Percentiles rank a stretch among this genome's conserved stretches.
These are phyloP conservation scores for Pyralis farinalis DNA, from an alignment of 2,888 invertebrate genomes.

Conservation along the genomic window DNA sequence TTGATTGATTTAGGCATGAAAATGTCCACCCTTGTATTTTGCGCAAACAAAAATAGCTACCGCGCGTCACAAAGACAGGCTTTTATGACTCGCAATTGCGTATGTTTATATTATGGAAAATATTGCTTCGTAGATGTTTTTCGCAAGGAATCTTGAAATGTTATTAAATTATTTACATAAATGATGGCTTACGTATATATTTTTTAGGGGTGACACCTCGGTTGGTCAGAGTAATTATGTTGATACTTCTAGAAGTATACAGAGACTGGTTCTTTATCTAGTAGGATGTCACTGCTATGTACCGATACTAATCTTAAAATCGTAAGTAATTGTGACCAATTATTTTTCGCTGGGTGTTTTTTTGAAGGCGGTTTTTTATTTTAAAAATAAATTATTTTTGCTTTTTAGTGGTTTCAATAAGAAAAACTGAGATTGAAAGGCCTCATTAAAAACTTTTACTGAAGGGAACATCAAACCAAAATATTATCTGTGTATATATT, in stretches of 20 bases:
- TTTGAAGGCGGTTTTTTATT: no score
- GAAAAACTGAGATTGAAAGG: no score
- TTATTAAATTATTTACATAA: background rate
- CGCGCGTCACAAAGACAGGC: background rate
- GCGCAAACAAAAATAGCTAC: constrained; percentile 4
- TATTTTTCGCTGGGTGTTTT: no score
- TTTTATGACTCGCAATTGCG: background rate
- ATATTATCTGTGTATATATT: no score
- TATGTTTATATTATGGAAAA: background rate
- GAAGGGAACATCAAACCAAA: no score
- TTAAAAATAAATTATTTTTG: no score
- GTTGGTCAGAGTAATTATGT: background rate
- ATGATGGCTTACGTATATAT: background rate
- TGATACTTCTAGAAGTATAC: background rate
- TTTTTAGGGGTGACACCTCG: background rate
- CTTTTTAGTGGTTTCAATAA: no score
- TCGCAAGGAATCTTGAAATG: background rate
- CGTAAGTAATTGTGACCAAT: no score
- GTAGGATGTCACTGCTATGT: no score
- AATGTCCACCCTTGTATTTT: constrained; percentile 1
- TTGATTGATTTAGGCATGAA: constrained; percentile 7
- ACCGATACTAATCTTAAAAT: no score
- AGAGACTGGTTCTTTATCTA: no score
- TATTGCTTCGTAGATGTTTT: background rate
- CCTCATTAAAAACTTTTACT: no score